Evolutionary conservation across 2,797 vertebrate species (phyloP).

Genomic region (Pygocentrus nattereri): DNA sequence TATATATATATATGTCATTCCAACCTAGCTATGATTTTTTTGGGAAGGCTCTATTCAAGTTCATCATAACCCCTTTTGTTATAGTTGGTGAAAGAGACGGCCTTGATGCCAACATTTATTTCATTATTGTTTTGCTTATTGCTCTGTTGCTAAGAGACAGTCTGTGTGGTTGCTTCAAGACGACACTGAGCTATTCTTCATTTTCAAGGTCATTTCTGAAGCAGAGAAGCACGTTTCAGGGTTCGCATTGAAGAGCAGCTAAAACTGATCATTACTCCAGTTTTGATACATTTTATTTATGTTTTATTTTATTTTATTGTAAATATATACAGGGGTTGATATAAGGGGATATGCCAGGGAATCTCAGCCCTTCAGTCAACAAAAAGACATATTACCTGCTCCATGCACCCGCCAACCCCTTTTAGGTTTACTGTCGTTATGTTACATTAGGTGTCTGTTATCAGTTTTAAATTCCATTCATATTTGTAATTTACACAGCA

Average conservation of each 20-base stretch:
- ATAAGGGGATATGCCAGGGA: no score
- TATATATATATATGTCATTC: not conserved
- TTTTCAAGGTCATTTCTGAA: constrained; percentile 38
- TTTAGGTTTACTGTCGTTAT: no score
- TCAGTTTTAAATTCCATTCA: no score
- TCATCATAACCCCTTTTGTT: constrained; percentile 44
- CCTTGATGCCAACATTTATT: constrained; percentile 45
- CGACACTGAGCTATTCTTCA: constrained; percentile 28
- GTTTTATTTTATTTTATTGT: not conserved
- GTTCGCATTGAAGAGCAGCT: not conserved
- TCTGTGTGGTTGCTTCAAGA: constrained; percentile 35
- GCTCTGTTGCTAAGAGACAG: constrained; percentile 55
- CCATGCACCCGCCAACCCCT: no score
- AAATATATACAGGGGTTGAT: no score
- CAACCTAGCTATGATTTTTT: constrained; percentile 19
- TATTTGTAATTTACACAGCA: no score
- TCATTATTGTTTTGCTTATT: constrained; percentile 46
- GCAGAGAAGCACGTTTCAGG: not conserved
- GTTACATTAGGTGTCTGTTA: no score
- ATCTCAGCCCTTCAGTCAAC: no score
- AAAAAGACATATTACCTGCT: no score
- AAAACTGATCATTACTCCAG: not conserved
- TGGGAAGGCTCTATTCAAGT: not conserved
- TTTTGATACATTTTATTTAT: not conserved
- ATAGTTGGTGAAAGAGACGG: constrained; percentile 26